Evolutionary conservation across 2,113 vertebrate genomes (phyloP).

Genomic region (Zosterops hypoxanthus): DNA sequence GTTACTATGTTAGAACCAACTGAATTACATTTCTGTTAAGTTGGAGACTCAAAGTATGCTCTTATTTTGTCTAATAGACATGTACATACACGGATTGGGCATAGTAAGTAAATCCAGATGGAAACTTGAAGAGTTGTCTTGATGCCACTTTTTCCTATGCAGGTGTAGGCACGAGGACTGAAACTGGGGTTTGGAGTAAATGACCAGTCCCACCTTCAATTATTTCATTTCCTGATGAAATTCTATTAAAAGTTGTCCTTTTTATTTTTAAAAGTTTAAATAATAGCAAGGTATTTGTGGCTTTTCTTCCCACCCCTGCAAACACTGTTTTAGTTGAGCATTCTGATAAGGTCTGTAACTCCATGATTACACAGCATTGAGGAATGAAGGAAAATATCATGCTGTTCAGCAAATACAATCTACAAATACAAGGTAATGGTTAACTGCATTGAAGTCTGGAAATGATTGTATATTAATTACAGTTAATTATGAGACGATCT

Average conservation of each 20-base stretch:
- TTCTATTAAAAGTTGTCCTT: accelerated
- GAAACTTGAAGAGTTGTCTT: neutral
- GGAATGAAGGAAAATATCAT: neutral
- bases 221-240: neutral
- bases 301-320: neutral
- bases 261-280: neutral
- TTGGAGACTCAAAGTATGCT: neutral
- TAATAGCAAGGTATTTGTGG: neutral
- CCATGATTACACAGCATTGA: neutral
- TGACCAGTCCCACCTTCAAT: neutral
- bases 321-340: neutral
- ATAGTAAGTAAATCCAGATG: neutral
- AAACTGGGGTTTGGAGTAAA: neutral
- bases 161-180: neutral
- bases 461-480: slow-evolving; percentile 1
- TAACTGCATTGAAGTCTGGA: slow-evolving; percentile 18
- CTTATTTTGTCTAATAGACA: neutral
- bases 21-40: neutral
- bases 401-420: slow-evolving; percentile 27
- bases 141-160: neutral
- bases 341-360: neutral
- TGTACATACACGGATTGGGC: neutral
- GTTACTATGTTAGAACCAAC: neutral
- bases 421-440: slow-evolving; percentile 45
- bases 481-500: neutral